phyloP scores from a whole-genome alignment of 2,888 invertebrate species.

The Kuschelorhynchus macadamiae region DNA sequence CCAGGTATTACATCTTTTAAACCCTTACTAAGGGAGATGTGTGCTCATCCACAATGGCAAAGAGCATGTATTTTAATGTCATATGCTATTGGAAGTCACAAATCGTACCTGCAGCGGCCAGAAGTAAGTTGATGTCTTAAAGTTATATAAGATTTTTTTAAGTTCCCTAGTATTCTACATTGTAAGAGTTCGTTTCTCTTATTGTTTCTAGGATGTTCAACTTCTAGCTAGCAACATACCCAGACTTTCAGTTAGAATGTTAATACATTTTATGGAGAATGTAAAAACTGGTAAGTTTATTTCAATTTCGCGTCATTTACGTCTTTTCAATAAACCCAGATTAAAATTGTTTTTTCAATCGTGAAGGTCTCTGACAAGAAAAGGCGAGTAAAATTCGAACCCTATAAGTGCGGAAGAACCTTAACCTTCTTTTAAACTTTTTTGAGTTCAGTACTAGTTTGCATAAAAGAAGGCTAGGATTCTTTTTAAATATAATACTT shows the following conservation, averaged over 20 bases:
- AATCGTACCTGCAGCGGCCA: not conserved
- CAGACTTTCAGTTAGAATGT: not conserved
- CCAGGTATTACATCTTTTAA: not conserved
- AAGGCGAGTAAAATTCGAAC: no score
- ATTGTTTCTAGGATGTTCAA: constrained; percentile 20
- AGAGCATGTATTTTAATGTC: not conserved
- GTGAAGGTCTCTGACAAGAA: no score
- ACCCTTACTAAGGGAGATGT: no score
- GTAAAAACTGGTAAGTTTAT: constrained; percentile 17
- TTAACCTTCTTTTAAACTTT: no score
- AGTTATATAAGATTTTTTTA: constrained; percentile 2
- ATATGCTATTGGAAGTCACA: not conserved
- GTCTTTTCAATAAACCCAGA: no score
- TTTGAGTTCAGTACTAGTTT: no score
- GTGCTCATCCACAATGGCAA: constrained; percentile 8
- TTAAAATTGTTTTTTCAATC: no score
- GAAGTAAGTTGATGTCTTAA: constrained; percentile 15
- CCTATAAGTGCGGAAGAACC: no score
- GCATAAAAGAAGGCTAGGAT: no score
- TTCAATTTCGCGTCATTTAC: no score
- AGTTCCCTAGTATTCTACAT: not conserved
- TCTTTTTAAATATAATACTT: no score
- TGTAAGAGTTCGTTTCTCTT: not conserved
- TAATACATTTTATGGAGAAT: constrained; percentile 26
- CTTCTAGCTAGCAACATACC: constrained; percentile 11